Evolutionary conservation across 2,888 invertebrate species (phyloP), one percentile per base, ranked within the genome.

Genomic region (Chesias legatella): DNA sequence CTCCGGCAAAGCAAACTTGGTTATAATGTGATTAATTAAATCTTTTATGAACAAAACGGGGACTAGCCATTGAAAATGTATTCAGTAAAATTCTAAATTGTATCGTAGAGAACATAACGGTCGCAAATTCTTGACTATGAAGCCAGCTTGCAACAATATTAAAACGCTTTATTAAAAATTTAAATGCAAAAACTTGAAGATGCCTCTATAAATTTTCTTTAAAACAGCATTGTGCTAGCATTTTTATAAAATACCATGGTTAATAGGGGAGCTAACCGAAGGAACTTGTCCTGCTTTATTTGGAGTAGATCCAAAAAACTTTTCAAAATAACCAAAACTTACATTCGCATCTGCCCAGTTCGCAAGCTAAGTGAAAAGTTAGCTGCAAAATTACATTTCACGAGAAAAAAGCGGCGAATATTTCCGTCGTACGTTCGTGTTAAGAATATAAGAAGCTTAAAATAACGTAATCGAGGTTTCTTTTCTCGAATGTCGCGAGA

Each of bases 381-480:
- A 68, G 67, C 62, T 60, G 62, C 51, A 56, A 77, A 79, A 79
- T 79, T 76, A 76, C 73, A 70, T 75, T 76, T 60, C 65, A 55
- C 45, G 56, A 58, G 64, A 65, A 66, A 62, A 63, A 61, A 60
- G 68, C 63, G 62, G 56, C 53, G 41, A 52, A 58, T 58, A 62
- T 66, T 62, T 61, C 51, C 57, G 49, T 48, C 56, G 59, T 60
- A 60, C 62, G 65, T 57, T 54, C 69, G 68, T 69, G 73, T 73
- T 76, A 78, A 74, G 75, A 77, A 78, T 78, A 73, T 78, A 78
- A 77, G 77, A 68, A 66, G 78, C 76, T 80, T 79, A 79, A 70
- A 76, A 76, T 74, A 78, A 77, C 71, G 68, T 63, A 72, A 76
- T 72, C 69, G 62, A 66, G 60, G 56, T 65, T 71, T 38, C 38